These are phyloP conservation scores for Sebastes fasciatus DNA, from an alignment of 2,113 vertebrate species.

Conservation along the genomic window DNA sequence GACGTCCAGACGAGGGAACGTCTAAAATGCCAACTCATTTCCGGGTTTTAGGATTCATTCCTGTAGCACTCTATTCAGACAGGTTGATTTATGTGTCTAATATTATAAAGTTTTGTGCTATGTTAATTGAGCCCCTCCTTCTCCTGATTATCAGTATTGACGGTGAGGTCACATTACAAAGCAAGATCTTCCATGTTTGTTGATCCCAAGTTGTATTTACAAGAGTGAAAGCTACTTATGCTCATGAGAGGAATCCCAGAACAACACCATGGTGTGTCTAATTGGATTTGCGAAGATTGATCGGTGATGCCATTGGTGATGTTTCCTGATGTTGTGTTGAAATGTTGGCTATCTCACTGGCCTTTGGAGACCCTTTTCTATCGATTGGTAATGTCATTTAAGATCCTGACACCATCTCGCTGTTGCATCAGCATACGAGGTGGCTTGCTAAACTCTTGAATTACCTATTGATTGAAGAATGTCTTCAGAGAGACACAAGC, in stretches of 20 bases:
- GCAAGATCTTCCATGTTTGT: conserved; percentile 7
- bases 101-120: background rate
- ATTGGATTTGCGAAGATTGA: conserved; percentile 24
- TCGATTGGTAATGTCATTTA: conserved; percentile 26
- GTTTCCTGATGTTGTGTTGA: background rate
- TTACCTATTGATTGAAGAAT: conserved; percentile 8
- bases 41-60: too few species aligned
- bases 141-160: conserved; percentile 15
- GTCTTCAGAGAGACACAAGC: background rate
- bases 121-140: background rate
- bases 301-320: background rate
- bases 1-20: too few species aligned
- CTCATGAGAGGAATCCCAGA: background rate
- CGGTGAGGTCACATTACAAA: conserved; percentile 11
- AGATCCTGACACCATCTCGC: conserved; percentile 1
- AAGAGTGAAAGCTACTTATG: background rate
- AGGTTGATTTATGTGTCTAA: background rate
- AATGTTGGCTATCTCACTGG: conserved; percentile 18
- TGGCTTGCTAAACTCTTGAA: background rate
- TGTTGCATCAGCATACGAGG: conserved; percentile 9
- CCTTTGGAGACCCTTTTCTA: conserved; percentile 5
- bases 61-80: background rate
- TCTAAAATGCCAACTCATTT: too few species aligned
- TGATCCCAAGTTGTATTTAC: conserved; percentile 16
- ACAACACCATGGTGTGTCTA: conserved; percentile 3